Base-by-base conservation (phyloP, 2,113 vertebrate genomes). In the Holacanthus passer region DNA sequence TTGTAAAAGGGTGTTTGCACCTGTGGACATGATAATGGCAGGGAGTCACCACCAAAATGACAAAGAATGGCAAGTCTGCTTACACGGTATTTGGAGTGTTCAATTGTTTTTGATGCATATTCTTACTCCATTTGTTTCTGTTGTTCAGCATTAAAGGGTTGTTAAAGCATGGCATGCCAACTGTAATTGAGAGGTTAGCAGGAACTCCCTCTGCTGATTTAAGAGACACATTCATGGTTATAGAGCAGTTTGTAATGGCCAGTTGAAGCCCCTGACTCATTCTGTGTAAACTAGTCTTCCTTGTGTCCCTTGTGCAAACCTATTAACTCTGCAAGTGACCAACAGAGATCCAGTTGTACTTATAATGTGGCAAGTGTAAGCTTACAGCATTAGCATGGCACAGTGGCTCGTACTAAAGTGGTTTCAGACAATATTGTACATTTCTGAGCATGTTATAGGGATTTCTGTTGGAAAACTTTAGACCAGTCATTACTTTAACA, bases 321-420 rank as follows among this genome's bases (percentile, higher is more conserved):
- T 17, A 17, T 19, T n/a, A 7, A 48, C 20, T 32, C 2, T 20
- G 9, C 22, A 50, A 13, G 32, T 41, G 17, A 11, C n/a, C 35
- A 37, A 19, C 22, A 41, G 27, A 41, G 14, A 0, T 7, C 2
- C 4, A 17, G 19, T 16, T n/a, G 12, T 9, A 12, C 58, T 39
- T 22, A 39, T 27, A 5, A 62, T 47, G 19, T 1, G 43, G 11
- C 12, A 16, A 9, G 52, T 45, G 37, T 22, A n/a, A n/a, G n/a
- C n/a, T n/a, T n/a, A 31, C 17, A 22, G 7, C 35, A 13, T 35
- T 7, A 35, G 8, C 4, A 10, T 31, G 11, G 10, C 10, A 65
- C 43, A 22, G 17, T 80, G 17, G 14, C 7, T 27, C 0, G 0
- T 19, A 20, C 19, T 32, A 10, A 39, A 50, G 0, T 4, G 6